Percentiles rank a stretch among this genome's conserved stretches.
Conservation (phyloP, 1,140 invertebrate species). For the Temnothorax curvispinosus region DNA sequence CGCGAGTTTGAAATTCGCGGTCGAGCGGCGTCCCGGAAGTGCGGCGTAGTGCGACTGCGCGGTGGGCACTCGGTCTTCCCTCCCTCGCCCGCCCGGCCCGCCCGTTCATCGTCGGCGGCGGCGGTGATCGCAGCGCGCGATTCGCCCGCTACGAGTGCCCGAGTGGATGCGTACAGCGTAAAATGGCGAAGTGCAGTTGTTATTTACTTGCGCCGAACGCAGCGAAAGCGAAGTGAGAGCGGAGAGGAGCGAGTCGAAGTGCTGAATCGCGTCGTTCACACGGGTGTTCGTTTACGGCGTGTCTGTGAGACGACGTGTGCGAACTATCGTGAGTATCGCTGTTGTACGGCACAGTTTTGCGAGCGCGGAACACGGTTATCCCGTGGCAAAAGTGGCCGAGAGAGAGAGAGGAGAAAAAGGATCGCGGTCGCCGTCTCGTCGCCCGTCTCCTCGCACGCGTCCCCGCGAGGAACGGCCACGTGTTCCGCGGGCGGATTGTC, state of each 20-base stretch:
- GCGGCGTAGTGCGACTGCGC: slow-evolving; percentile 63
- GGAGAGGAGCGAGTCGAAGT: neutral
- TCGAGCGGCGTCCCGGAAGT: slow-evolving; percentile 54
- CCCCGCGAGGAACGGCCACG: neutral
- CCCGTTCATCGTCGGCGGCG: slow-evolving; percentile 20
- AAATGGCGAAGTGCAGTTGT: slow-evolving; percentile 80
- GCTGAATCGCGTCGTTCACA: neutral
- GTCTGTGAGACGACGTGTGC: neutral
- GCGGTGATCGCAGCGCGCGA: slow-evolving; percentile 60
- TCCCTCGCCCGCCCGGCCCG: neutral
- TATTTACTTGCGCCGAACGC: slow-evolving; percentile 72
- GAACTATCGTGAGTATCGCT: slow-evolving; percentile 64
- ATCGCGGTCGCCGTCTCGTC: neutral
- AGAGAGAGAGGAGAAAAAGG: neutral
- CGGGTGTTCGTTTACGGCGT: neutral
- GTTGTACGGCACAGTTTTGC: neutral
- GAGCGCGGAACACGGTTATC: neutral
- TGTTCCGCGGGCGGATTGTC: slow-evolving; percentile 29
- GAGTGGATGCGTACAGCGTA: slow-evolving; percentile 74
- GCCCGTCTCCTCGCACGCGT: neutral
- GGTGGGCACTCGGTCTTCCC: slow-evolving; percentile 66
- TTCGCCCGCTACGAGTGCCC: slow-evolving; percentile 55
- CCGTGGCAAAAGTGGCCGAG: slow-evolving; percentile 2
- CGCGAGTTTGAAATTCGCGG: slow-evolving; percentile 54
- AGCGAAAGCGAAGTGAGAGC: slow-evolving; percentile 67